Evolutionary conservation across 2,888 invertebrate genomes (phyloP).

Genomic region (Pardosa pseudoannulata): DNA sequence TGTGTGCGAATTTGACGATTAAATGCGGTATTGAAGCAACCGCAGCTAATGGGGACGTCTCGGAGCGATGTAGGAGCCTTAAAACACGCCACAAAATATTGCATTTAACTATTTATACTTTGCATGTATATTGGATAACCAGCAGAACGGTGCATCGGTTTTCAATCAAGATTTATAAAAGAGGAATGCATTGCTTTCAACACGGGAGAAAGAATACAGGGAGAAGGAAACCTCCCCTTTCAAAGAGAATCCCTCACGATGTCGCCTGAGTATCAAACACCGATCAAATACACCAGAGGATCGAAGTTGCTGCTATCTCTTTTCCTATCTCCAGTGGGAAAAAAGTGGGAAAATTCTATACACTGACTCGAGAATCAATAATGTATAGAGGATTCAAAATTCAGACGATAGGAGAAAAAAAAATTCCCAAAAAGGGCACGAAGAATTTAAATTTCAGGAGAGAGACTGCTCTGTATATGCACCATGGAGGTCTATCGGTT

Average conservation of each 20-base stretch:
- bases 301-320: background rate
- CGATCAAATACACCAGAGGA: background rate
- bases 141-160: background rate
- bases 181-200: background rate
- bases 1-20: too few relatives aligned
- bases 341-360: background rate
- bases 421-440: background rate
- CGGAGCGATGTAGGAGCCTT: too few relatives aligned
- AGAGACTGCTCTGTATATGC: background rate
- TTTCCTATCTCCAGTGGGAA: background rate
- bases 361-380: background rate
- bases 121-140: background rate
- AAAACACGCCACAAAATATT: too few relatives aligned
- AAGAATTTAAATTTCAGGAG: background rate
- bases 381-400: background rate
- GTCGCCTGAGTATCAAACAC: background rate
- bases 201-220: too few relatives aligned
- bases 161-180: background rate
- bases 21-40: too few relatives aligned
- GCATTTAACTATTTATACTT: too few relatives aligned
- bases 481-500: constrained; percentile 32
- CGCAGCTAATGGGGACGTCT: too few relatives aligned
- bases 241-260: background rate
- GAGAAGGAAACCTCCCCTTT: background rate
- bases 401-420: background rate